These are phyloP conservation scores for Bombus cullumanus DNA, from an alignment of 1,140 invertebrate genomes.

Conservation along the genomic window DNA sequence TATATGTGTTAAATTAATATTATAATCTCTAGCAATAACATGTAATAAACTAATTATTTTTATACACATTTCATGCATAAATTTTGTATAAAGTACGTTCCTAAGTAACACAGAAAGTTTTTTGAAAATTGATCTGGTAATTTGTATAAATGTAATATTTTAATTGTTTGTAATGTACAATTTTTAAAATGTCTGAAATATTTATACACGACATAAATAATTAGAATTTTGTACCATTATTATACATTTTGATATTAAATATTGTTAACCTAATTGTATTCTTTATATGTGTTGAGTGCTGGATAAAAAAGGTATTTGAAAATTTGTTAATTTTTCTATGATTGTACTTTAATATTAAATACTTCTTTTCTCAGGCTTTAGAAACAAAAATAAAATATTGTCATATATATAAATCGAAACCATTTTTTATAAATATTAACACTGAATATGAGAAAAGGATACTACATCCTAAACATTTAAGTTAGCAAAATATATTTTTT, in stretches of 20 bases:
- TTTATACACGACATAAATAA: neutral
- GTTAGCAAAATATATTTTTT: constrained; percentile 28
- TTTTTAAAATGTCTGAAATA: neutral
- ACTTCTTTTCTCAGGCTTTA: neutral
- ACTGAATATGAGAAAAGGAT: neutral
- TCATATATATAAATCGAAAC: constrained; percentile 15
- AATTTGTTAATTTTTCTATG: neutral
- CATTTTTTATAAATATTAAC: constrained; percentile 2
- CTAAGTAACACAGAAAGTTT: neutral
- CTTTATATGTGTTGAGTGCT: neutral
- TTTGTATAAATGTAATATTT: neutral
- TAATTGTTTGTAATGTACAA: neutral
- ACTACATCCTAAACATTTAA: neutral
- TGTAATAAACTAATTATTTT: constrained; percentile 7
- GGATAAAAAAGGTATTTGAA: neutral
- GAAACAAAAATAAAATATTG: neutral
- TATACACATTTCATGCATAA: constrained; percentile 20
- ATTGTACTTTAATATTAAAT: neutral
- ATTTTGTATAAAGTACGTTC: neutral
- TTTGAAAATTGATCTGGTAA: neutral
- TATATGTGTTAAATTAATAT: constrained; percentile 8
- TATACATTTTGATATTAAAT: neutral
- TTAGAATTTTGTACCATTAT: neutral
- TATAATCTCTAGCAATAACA: neutral
- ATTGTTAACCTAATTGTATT: neutral